phyloP scores from a whole-genome alignment of 2,888 invertebrate genomes.

The Eristalinus aeneus region DNA sequence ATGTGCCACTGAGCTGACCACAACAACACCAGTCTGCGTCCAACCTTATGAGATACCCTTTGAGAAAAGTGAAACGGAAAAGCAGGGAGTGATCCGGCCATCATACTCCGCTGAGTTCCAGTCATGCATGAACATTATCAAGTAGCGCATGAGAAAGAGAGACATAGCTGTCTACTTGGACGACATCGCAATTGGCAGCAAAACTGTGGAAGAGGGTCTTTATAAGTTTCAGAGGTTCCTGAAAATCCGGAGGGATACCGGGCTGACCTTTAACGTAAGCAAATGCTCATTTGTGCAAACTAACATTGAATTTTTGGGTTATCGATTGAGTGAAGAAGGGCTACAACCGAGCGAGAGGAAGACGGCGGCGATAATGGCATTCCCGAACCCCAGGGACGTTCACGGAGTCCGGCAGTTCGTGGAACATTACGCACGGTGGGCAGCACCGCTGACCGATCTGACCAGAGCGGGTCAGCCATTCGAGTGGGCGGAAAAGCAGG shows the following conservation, averaged over 20 bases:
- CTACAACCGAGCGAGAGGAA: background rate
- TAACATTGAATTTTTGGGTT: constrained; percentile 8
- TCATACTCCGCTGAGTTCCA: background rate
- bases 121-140: no score
- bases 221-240: background rate
- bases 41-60: no score
- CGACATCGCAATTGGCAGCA: background rate
- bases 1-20: no score
- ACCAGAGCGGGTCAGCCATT: background rate
- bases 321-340: background rate
- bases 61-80: no score
- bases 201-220: background rate
- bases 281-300: background rate
- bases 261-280: background rate
- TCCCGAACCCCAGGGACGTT: background rate
- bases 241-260: background rate
- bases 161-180: no score
- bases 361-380: constrained; percentile 1
- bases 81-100: no score
- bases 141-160: no score
- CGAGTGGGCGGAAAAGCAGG: background rate
- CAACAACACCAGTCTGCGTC: no score
- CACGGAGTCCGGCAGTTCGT: background rate
- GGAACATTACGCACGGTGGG: background rate
- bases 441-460: background rate